A percentile compares a stretch with the other conserved stretches of the same genome.
Conservation (phyloP, 2,888 invertebrate species). For the Drosophila diplacantha region DNA sequence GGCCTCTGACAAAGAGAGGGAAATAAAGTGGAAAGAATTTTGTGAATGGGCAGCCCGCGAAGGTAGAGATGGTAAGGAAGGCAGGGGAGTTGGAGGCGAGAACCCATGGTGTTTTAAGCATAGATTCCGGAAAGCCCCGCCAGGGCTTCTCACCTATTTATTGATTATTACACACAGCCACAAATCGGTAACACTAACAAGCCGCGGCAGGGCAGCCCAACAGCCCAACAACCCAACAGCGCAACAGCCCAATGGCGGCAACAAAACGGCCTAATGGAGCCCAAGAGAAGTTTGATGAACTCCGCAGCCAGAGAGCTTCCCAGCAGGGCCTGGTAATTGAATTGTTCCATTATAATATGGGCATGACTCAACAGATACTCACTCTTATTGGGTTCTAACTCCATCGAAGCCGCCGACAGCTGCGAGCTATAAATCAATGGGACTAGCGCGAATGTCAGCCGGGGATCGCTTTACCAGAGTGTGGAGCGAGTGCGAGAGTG, state of each 20-base stretch:
- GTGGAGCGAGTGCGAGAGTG: slow-evolving; percentile 5
- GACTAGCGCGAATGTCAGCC: slow-evolving; percentile 31
- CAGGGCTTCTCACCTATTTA: slow-evolving; percentile 50
- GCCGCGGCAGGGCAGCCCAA: slow-evolving; percentile 41
- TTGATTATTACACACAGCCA: slow-evolving; percentile 44
- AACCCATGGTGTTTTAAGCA: slow-evolving; percentile 32
- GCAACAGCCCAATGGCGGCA: neutral
- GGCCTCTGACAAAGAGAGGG: slow-evolving; percentile 36
- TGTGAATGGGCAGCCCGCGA: slow-evolving; percentile 37
- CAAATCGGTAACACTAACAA: slow-evolving; percentile 65
- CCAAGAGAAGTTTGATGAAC: slow-evolving; percentile 62
- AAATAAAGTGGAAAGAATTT: slow-evolving; percentile 41
- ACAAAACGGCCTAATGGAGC: slow-evolving; percentile 44
- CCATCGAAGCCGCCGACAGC: slow-evolving; percentile 36
- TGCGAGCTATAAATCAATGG: slow-evolving; percentile 60
- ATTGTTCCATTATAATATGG: slow-evolving; percentile 61
- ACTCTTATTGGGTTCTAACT: slow-evolving; percentile 45
- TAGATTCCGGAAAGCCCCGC: slow-evolving; percentile 29
- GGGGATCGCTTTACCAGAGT: slow-evolving; percentile 19
- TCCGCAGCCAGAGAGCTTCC: slow-evolving; percentile 49
- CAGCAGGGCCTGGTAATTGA: slow-evolving; percentile 60
- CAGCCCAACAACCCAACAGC: no score
- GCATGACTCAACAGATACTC: slow-evolving; percentile 61
- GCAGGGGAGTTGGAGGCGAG: neutral
- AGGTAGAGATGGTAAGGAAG: neutral